Evolutionary conservation across 2,113 vertebrate genomes (phyloP), one percentile per base, ranked within the genome.

Genomic region (Ctenodactylus gundi): DNA sequence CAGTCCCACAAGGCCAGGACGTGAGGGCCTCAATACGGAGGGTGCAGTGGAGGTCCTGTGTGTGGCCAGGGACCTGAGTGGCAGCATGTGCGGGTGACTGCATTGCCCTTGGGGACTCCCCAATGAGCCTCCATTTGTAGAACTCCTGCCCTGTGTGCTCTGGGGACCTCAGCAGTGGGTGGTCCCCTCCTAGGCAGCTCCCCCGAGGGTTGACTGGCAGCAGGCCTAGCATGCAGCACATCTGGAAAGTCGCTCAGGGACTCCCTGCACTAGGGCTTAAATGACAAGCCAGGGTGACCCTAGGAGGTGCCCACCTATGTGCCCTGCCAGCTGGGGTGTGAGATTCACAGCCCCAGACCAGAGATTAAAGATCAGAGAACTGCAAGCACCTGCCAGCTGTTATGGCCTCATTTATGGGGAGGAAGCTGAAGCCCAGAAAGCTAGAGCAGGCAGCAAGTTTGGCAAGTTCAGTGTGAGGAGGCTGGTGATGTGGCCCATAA

Each of bases 311-410:
- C 36, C 1, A 0, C 53, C 41, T n/a, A 3, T 2, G 8, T 27
- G 20, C 53, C 51, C 11, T 5, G 0, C 27, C 83, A 53, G 64
- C 49, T 85, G 68, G 25, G 58, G 75, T 2, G 6, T 64, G 64
- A 80, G 36, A 90, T 23, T 34, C 31, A 34, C 55, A 72, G 41
- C 75, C 67, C 7, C 5, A 58, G 12, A n/a, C n/a, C 64, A 25
- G 85, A 65, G 91, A 75, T 76, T 85, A 60, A 76, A 94, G 58
- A 75, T 76, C 88, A 60, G 81, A 94, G 58, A 31, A 21, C 53
- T 57, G 73, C 36, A 31, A 67, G 39, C 14, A 0, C 53, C 41
- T 55, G 67, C 3, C 44, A 55, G 65, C 27, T 73, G 68, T 75
- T 39, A 87, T 4, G 4, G 44, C 31, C 70, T 62, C 3, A 0